Evolutionary conservation across 2,888 invertebrate species (phyloP).

Genomic region (Ennomos fuscantarius): DNA sequence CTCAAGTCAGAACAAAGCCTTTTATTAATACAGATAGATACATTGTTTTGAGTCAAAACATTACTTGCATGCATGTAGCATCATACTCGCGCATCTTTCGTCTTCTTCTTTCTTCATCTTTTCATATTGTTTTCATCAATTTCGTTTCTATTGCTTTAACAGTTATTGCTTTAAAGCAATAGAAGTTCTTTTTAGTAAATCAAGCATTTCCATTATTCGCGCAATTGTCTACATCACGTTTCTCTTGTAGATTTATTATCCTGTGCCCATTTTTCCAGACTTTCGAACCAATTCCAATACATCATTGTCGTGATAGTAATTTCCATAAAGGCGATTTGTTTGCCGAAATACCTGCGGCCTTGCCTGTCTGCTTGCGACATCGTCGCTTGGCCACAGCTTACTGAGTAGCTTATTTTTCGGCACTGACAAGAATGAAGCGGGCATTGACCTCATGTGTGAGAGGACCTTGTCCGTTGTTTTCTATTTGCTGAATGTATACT

Average conservation of each 20-base stretch:
- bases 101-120: conserved; percentile 1
- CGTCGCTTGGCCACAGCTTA: conserved; percentile 26
- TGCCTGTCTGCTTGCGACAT: conserved; percentile 34
- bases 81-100: too few species aligned
- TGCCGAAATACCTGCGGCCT: conserved; percentile 38
- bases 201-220: conserved; percentile 7
- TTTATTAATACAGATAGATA: not conserved
- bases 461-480: conserved; percentile 62
- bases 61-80: too few species aligned
- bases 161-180: not conserved
- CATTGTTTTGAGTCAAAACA: not conserved
- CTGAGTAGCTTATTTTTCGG: conserved; percentile 22
- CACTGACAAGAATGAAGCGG: conserved; percentile 22
- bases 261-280: conserved; percentile 23
- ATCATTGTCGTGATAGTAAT: conserved; percentile 31
- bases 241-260: conserved; percentile 18
- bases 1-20: too few species aligned
- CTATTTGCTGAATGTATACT: conserved; percentile 50
- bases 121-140: not conserved
- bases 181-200: not conserved
- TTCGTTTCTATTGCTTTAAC: not conserved
- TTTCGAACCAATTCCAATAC: conserved; percentile 25
- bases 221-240: conserved; percentile 9
- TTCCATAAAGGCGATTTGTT: conserved; percentile 30
- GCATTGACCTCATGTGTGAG: conserved; percentile 45